Evolutionary conservation across 2,888 invertebrate genomes (phyloP), one percentile per base, ranked within the genome.

Genomic region (Volucella inanis): DNA sequence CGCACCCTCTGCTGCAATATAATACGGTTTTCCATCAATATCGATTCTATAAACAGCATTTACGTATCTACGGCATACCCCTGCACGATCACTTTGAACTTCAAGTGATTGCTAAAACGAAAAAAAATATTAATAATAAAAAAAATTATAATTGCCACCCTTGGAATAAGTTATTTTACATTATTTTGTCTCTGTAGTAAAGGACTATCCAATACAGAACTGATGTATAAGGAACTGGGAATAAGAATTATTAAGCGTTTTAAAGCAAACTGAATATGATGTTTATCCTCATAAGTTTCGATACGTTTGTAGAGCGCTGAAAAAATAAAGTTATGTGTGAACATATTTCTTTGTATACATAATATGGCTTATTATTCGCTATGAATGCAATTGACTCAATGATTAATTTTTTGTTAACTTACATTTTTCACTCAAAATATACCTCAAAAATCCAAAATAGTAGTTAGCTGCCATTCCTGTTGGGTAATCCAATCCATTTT

Each of bases 391-490:
- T 49, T 68, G 10, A 47, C 14, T 8, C 1, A 9, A 39, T 15
- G 14, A n/a, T 47, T n/a, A 43, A 77, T 77, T 76, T 14, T 86
- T 76, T 22, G 18, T 3, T n/a, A 87, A 78, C 8, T 83, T 81
- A 0, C 76, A 76, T 8, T 81, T 78, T 0, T 83, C 81, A 0
- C 91, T 90, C 8, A 91, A n/a, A 1, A 88, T 87, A 1, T 90
- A 59, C 8, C 90, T 89, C 0, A 91, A 78, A 87, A 90, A 91
- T 0, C 91, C 91, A 86, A 91, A 90, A 43, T 90, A 90, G 55
- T 91, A 91, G 47, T 88, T 91, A 0, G 90, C 89, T 9, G 91
- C 91, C 91, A 91, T 91, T 12, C 91, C 91, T 8, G 89, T 87
- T 0, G 89, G 91, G 84, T 90, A 91, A 82, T 92, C 91, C 12